These are phyloP conservation scores for Enteromius fasciolatus DNA, from an alignment of 2,797 vertebrate genomes.

Conservation along the genomic window DNA sequence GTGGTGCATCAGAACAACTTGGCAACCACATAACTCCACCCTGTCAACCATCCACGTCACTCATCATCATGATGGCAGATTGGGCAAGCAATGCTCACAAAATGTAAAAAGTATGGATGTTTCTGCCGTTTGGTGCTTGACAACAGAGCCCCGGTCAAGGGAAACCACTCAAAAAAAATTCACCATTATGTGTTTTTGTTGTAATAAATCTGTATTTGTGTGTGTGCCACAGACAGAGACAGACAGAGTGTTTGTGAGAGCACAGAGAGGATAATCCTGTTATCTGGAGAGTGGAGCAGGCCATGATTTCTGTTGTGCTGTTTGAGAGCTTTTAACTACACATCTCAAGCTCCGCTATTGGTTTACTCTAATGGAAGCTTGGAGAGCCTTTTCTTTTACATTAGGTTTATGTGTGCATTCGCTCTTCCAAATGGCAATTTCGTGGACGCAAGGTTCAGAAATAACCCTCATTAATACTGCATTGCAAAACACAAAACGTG, in stretches of 20 bases:
- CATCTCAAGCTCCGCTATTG: conserved; percentile 35
- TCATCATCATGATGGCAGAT: not conserved
- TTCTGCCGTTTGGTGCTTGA: not conserved
- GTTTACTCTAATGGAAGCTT: conserved; percentile 44
- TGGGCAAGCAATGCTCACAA: not conserved
- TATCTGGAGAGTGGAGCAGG: conserved; percentile 20
- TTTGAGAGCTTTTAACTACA: conserved; percentile 44
- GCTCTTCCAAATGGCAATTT: not conserved
- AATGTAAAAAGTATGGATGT: not conserved
- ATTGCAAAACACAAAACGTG: conserved; percentile 22
- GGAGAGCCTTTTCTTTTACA: conserved; percentile 25
- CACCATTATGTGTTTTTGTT: conserved; percentile 75
- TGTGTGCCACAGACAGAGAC: conserved; percentile 28
- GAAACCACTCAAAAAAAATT: not conserved
- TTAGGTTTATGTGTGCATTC: not conserved
- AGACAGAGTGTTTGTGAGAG: conserved; percentile 18
- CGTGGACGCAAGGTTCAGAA: not conserved
- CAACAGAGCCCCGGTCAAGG: not conserved
- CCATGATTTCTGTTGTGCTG: conserved; percentile 35
- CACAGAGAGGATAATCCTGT: conserved; percentile 28
- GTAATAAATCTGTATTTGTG: conserved; percentile 67
- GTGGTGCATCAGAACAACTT: not conserved
- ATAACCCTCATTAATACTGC: conserved; percentile 31
- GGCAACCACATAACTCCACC: not conserved
- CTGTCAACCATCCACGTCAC: not conserved